A percentile compares a stretch with the other conserved stretches of the same genome.
Conservation (phyloP, 2,113 vertebrate species). For the Sula dactylatra region DNA sequence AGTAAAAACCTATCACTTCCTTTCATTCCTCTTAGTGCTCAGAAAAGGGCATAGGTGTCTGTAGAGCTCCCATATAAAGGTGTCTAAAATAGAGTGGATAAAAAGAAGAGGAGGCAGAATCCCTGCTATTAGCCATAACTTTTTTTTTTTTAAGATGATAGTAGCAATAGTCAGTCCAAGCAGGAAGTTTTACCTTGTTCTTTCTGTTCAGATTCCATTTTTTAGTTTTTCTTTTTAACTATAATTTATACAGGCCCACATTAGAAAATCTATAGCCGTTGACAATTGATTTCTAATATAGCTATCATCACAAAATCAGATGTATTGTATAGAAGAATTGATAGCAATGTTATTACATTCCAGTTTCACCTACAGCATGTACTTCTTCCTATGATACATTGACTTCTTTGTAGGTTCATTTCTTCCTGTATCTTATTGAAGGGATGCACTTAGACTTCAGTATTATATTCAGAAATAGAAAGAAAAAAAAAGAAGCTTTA, state of each 20-base stretch:
- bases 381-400: neutral
- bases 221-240: neutral
- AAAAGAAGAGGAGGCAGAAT: neutral
- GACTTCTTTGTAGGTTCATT: neutral
- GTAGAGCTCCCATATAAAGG: neutral
- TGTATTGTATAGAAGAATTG: neutral
- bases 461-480: neutral
- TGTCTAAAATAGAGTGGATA: neutral
- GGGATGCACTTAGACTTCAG: neutral
- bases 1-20: neutral
- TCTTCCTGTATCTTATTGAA: neutral
- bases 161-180: neutral
- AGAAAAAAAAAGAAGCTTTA: rapidly evolving
- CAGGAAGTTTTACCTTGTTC: too few species aligned
- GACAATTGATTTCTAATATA: neutral
- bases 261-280: neutral
- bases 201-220: neutral
- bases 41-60: neutral
- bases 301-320: neutral
- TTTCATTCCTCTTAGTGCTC: neutral
- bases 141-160: neutral
- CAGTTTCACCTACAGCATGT: neutral
- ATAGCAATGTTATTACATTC: neutral
- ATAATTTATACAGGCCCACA: neutral
- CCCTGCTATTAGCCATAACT: neutral